phyloP scores from a whole-genome alignment of 2,888 invertebrate genomes.

The Calameuta pallipes region DNA sequence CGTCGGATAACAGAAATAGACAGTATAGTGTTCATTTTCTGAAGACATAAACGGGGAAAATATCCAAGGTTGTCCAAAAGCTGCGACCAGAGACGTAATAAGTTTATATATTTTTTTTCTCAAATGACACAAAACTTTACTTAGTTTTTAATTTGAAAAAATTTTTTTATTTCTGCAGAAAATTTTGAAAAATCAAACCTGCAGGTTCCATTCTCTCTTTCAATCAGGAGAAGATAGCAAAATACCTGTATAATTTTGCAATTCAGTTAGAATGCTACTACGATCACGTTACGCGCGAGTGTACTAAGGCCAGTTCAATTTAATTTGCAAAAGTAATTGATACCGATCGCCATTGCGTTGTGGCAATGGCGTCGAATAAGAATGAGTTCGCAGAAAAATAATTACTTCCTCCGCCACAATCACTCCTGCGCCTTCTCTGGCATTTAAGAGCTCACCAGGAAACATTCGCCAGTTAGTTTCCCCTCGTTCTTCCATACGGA shows the following conservation, averaged over 20 bases:
- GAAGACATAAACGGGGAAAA: neutral
- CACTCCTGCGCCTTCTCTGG: neutral
- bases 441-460: neutral
- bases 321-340: neutral
- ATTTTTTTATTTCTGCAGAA: neutral
- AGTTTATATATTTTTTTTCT: neutral
- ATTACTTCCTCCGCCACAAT: constrained; percentile 1
- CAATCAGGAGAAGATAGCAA: neutral
- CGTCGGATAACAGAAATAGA: neutral
- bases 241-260: neutral
- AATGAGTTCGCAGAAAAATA: constrained; percentile 3
- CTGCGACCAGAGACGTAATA: neutral
- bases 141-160: neutral
- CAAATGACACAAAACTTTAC: neutral
- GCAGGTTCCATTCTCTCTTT: neutral
- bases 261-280: neutral
- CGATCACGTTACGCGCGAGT: neutral
- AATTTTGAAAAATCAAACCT: neutral
- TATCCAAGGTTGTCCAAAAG: neutral
- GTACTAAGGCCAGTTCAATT: neutral
- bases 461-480: neutral
- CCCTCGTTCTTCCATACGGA: neutral
- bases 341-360: neutral
- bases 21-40: neutral
- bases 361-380: constrained; percentile 4